A percentile compares a stretch with the other conserved stretches of the same genome.
Conservation (phyloP, 2,113 vertebrate species). For the Ochotona princeps region DNA sequence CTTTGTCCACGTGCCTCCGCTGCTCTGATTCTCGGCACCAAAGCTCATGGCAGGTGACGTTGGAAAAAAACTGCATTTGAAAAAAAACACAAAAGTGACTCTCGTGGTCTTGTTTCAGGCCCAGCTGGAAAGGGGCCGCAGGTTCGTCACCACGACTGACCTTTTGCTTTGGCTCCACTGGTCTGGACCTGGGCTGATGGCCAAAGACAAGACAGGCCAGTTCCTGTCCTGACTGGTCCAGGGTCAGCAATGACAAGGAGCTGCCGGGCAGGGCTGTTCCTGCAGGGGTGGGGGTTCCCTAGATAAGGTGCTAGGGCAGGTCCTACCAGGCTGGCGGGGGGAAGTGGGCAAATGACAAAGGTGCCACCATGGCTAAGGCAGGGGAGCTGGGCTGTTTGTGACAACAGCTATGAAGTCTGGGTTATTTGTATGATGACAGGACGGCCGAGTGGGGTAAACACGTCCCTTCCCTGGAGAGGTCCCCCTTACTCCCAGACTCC, state of each 20-base stretch:
- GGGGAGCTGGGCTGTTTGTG: slow-evolving; percentile 1
- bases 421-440: slow-evolving; percentile 50
- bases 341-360: not conserved
- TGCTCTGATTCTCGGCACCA: slow-evolving; percentile 64
- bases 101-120: slow-evolving; percentile 26
- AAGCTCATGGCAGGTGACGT: slow-evolving; percentile 66
- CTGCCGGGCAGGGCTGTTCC: not conserved
- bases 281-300: not conserved
- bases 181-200: not conserved
- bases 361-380: too few relatives aligned
- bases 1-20: slow-evolving; percentile 38
- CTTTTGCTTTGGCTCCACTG: not conserved
- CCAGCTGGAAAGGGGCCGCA: not conserved
- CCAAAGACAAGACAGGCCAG: not conserved
- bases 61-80: slow-evolving; percentile 75
- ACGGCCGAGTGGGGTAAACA: not conserved
- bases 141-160: not conserved
- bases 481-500: not conserved
- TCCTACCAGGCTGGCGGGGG: not conserved
- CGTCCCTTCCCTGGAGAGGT: not conserved
- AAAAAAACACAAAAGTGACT: slow-evolving; percentile 54
- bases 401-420: slow-evolving; percentile 1
- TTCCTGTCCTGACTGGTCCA: not conserved
- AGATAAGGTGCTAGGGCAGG: not conserved
- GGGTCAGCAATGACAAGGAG: not conserved